These are phyloP conservation scores for Apotomis capreana DNA, from an alignment of 2,888 invertebrate species.

Conservation along the genomic window DNA sequence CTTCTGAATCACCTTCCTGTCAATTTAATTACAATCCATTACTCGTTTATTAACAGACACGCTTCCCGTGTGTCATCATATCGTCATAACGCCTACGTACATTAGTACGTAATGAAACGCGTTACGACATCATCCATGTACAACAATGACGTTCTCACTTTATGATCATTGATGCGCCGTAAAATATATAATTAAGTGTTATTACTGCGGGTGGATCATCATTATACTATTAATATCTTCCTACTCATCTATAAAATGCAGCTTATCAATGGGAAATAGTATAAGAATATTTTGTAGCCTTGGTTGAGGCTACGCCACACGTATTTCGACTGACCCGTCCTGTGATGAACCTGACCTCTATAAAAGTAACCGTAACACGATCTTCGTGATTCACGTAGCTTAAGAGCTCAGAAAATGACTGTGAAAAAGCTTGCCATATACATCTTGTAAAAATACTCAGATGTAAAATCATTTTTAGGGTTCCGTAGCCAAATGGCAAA, in stretches of 20 bases:
- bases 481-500: too few species aligned
- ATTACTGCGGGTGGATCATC: conserved; percentile 19
- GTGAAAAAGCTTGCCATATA: too few species aligned
- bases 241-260: conserved; percentile 9
- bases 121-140: conserved; percentile 22
- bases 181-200: conserved; percentile 27
- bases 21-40: conserved; percentile 15
- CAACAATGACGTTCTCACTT: conserved; percentile 31
- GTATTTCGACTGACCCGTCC: too few species aligned
- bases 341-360: too few species aligned
- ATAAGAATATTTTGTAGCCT: not conserved
- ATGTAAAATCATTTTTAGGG: too few species aligned
- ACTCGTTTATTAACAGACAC: conserved; percentile 15
- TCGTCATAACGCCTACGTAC: conserved; percentile 26
- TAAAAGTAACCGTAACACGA: too few species aligned
- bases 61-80: conserved; percentile 26
- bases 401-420: too few species aligned
- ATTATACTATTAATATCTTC: conserved; percentile 9
- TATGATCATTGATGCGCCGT: conserved; percentile 31
- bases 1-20: conserved; percentile 13
- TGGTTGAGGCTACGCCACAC: too few species aligned
- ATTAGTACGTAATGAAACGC: conserved; percentile 18
- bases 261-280: not conserved
- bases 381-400: too few species aligned
- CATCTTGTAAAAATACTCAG: too few species aligned